phyloP scores from a whole-genome alignment of 2,113 vertebrate genomes.

The Thalassarche chlororhynchos region DNA sequence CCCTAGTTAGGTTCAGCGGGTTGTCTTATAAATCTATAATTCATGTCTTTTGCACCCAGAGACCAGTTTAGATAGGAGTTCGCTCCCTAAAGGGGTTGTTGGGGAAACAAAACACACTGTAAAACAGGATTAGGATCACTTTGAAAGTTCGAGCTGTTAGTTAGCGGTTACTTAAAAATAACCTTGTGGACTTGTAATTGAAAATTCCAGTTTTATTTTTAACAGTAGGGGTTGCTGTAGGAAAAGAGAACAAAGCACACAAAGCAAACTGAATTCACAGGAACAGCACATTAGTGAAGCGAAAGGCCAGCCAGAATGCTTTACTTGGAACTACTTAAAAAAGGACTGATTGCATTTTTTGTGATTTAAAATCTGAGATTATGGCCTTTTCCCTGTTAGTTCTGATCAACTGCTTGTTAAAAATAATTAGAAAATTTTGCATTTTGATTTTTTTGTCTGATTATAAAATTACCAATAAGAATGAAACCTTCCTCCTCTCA shows the following conservation, averaged over 20 bases:
- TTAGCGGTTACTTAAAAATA: constrained; percentile 37
- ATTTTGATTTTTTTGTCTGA: neutral
- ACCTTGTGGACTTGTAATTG: neutral
- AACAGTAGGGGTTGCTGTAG: constrained; percentile 60
- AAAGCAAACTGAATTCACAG: neutral
- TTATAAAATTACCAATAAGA: neutral
- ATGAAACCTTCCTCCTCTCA: neutral
- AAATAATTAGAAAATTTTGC: neutral
- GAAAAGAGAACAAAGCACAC: constrained; percentile 6
- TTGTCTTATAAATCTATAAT: constrained; percentile 18
- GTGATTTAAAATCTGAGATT: neutral
- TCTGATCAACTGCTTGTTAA: neutral
- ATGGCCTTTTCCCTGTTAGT: neutral
- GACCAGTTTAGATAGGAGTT: neutral
- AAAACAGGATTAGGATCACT: constrained; percentile 53
- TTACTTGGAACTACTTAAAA: neutral
- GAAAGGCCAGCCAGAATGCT: neutral
- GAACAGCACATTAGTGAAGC: neutral
- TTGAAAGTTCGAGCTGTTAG: neutral
- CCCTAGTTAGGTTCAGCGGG: neutral
- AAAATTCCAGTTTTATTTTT: constrained; percentile 47
- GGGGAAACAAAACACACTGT: constrained; percentile 43
- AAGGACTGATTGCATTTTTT: neutral
- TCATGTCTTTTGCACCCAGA: neutral
- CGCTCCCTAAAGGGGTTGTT: neutral